Conservation (phyloP, 2,113 vertebrate species). For the Vanacampus margaritifer region DNA sequence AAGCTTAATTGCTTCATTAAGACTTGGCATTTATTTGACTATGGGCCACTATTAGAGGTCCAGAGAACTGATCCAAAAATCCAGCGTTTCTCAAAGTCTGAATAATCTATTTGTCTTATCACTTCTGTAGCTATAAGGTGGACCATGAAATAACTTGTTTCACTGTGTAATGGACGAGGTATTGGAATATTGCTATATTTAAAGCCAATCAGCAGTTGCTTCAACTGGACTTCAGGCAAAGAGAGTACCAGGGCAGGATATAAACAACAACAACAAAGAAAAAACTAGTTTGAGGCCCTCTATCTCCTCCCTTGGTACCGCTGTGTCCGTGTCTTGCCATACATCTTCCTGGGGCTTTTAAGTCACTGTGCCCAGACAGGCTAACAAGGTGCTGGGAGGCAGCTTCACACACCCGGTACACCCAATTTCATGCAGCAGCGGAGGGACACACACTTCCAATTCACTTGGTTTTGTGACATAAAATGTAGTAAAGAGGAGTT, state of each 20-base stretch:
- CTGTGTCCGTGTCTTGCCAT: slow-evolving; percentile 59
- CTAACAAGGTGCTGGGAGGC: slow-evolving; percentile 63
- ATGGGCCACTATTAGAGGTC: too few relatives aligned
- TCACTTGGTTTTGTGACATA: neutral
- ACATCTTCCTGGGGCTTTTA: slow-evolving; percentile 63
- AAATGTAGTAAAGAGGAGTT: neutral
- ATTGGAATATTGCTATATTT: slow-evolving; percentile 60
- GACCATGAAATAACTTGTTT: neutral
- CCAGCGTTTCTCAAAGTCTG: slow-evolving; percentile 25
- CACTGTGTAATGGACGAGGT: slow-evolving; percentile 23
- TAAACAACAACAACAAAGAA: slow-evolving; percentile 28
- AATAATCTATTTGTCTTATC: slow-evolving; percentile 24
- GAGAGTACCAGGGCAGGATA: slow-evolving; percentile 39
- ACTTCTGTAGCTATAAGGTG: neutral
- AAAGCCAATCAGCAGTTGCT: slow-evolving; percentile 66
- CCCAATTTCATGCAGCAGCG: slow-evolving; percentile 20
- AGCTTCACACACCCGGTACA: slow-evolving; percentile 44
- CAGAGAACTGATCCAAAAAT: neutral
- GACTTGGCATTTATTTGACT: too few relatives aligned
- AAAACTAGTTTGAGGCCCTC: slow-evolving; percentile 55
- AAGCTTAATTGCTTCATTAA: too few relatives aligned
- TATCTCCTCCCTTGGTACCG: slow-evolving; percentile 57
- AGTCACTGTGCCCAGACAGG: slow-evolving; percentile 47
- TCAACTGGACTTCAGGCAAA: slow-evolving; percentile 57
- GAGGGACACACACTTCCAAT: slow-evolving; percentile 16